These are phyloP conservation scores for Drosophila asahinai DNA, from an alignment of 1,140 invertebrate species.

Conservation along the genomic window DNA sequence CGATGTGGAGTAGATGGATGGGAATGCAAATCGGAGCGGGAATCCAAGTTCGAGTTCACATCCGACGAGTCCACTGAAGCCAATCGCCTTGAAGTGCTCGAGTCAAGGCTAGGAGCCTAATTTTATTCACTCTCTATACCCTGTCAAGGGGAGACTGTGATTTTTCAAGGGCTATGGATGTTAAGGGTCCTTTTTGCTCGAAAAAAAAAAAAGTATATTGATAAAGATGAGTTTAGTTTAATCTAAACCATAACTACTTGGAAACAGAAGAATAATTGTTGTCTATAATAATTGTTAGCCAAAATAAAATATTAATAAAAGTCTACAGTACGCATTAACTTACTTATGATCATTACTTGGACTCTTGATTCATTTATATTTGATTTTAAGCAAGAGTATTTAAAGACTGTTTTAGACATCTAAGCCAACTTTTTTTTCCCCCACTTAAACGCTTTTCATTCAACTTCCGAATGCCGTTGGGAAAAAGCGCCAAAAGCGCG, in stretches of 20 bases:
- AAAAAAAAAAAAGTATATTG: too few relatives aligned
- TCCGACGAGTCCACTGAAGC: conserved; percentile 6
- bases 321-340: too few relatives aligned
- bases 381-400: neutral
- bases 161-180: neutral
- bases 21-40: conserved; percentile 51
- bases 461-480: conserved; percentile 59
- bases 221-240: too few relatives aligned
- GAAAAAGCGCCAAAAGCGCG: conserved; percentile 40
- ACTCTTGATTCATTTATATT: too few relatives aligned
- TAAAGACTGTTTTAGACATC: neutral
- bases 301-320: too few relatives aligned
- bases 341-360: too few relatives aligned
- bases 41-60: conserved; percentile 52
- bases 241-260: neutral
- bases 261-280: too few relatives aligned
- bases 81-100: conserved; percentile 32
- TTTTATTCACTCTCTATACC: conserved; percentile 4
- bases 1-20: conserved; percentile 43
- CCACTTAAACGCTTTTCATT: conserved; percentile 40
- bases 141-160: neutral
- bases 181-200: neutral
- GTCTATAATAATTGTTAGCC: too few relatives aligned
- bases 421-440: conserved; percentile 7
- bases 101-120: conserved; percentile 40